Percentiles rank a stretch among this genome's conserved stretches.
phyloP scores from a whole-genome alignment of 2,113 vertebrate genomes.

The Brevimyrus niger region DNA sequence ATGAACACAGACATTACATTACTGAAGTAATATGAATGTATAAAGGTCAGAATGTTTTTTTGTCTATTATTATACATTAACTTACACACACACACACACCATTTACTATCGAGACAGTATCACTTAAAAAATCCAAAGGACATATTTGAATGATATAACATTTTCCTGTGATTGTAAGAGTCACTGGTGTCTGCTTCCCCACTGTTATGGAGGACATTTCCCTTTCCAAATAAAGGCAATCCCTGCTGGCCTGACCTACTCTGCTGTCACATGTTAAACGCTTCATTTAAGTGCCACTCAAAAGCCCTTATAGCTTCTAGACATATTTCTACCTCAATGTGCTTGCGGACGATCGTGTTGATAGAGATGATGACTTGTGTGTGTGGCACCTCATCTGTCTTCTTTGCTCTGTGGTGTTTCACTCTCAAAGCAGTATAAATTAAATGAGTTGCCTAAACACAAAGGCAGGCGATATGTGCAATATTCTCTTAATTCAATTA shows the following conservation, averaged over 20 bases:
- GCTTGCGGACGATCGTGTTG: conserved; percentile 13
- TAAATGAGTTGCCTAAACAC: background rate
- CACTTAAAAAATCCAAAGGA: conserved; percentile 4
- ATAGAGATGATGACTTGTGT: background rate
- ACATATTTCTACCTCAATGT: conserved; percentile 20
- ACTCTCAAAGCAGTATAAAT: background rate
- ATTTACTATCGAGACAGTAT: background rate
- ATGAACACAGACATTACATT: background rate
- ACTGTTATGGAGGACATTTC: background rate
- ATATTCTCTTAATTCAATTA: conserved; percentile 7
- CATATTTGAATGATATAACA: background rate
- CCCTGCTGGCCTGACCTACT: conserved; percentile 20
- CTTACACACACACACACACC: background rate
- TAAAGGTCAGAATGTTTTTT: background rate
- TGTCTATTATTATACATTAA: background rate
- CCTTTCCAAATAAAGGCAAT: conserved; percentile 23
- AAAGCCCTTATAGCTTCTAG: conserved; percentile 20
- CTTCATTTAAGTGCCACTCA: conserved; percentile 30
- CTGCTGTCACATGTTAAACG: conserved; percentile 26
- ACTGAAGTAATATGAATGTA: background rate
- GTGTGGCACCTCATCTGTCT: background rate
- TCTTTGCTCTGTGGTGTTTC: background rate
- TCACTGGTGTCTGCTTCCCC: background rate
- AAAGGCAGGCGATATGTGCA: background rate
- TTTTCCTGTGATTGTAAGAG: background rate